Base-by-base conservation (phyloP, 2,888 invertebrate species). In the Chironomus riparius region DNA sequence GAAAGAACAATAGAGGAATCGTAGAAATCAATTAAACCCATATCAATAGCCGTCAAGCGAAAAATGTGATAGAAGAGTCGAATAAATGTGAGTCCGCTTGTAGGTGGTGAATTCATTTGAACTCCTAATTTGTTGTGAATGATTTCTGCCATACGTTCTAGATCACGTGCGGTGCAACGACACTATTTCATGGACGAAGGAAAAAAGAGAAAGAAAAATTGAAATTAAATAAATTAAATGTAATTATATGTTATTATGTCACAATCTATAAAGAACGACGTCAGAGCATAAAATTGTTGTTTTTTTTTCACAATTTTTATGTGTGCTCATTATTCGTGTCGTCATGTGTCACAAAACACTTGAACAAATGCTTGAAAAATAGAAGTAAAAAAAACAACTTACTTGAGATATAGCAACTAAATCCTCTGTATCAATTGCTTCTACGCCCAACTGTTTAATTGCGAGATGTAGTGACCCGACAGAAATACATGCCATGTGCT, bases 401-500 rank as follows among this genome's bases (percentile, higher is more conserved):
- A 84, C 84, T 82, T 84, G 84, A 78, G 87, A 86, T 80, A 86
- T 83, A 80, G 84, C 83, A 84, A 91, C 91, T 77, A 93, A 84
- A 81, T 92, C 91, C 78, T 89, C 88, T 73, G 89, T 86, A 81
- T 88, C 86, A 78, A 87, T 86, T 76, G 88, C 84, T 78, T 87
- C 83, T 77, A 86, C 85, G 78, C 87, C 87, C 77, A 89, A 85
- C 77, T 90, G 88, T 81, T 87, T 87, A 79, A 92, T 90, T 77
- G 95, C 94, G 80, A 95, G 88, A 85, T 93, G 91, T 85, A 95
- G 91, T 79, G 94, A 92, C 77, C 94, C 91, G 48, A 95, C 90
- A 15, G 93, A 92, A 83, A 95, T 91, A 85, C 95, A 95, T 5
- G 92, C 92, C 85, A 95, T 89, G 85, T 94, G 94, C 82, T 92